These are phyloP conservation scores for Drosophila kohkoa DNA, from an alignment of 1,140 invertebrate genomes.

Conservation along the genomic window DNA sequence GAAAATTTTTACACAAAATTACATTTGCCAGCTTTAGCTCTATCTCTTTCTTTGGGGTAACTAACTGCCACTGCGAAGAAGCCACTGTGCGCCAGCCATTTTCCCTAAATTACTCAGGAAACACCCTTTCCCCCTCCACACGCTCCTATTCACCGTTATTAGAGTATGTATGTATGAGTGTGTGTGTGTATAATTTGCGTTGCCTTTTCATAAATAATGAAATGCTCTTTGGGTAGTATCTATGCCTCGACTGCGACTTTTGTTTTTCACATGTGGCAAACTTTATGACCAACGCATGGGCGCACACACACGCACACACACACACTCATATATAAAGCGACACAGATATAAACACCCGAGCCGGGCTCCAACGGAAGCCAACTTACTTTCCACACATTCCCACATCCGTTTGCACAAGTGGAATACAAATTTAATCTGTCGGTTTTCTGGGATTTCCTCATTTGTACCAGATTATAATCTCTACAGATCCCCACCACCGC, in stretches of 20 bases:
- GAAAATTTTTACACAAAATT: conserved; percentile 77
- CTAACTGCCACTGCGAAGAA: conserved; percentile 55
- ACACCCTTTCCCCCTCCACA: conserved; percentile 1
- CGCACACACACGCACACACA: conserved; percentile 23
- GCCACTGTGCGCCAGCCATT: conserved; percentile 58
- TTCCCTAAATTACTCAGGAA: conserved; percentile 65
- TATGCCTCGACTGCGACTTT: conserved; percentile 48
- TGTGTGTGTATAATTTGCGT: conserved; percentile 73
- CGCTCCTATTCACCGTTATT: conserved; percentile 3
- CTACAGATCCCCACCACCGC: background rate
- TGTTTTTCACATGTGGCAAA: conserved; percentile 52
- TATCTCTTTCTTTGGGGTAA: conserved; percentile 33
- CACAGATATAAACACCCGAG: conserved; percentile 20
- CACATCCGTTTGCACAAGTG: conserved; percentile 68
- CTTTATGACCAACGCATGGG: conserved; percentile 51
- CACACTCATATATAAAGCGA: conserved; percentile 2
- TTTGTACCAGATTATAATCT: conserved; percentile 79
- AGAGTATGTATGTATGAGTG: background rate
- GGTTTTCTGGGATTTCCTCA: conserved; percentile 78
- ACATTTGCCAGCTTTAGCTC: conserved; percentile 50
- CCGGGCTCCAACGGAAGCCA: conserved; percentile 40
- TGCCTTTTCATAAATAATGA: conserved; percentile 78
- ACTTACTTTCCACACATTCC: conserved; percentile 71
- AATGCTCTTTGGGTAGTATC: conserved; percentile 56
- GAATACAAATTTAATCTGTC: conserved; percentile 80